These are phyloP conservation scores for Drosophila tani DNA, from an alignment of 1,140 invertebrate species.

Conservation along the genomic window DNA sequence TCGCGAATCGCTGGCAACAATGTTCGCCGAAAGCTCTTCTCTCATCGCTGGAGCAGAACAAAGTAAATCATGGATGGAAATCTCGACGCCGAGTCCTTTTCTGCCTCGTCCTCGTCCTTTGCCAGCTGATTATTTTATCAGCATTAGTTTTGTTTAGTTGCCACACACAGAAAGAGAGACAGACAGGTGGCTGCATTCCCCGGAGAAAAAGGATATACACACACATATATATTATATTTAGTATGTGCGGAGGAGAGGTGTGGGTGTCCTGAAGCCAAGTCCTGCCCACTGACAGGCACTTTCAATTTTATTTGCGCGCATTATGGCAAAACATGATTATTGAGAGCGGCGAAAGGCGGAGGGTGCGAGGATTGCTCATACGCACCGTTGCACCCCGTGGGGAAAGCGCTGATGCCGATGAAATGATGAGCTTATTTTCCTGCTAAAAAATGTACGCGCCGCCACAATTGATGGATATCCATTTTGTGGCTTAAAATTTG, in stretches of 20 bases:
- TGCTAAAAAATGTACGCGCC: not conserved
- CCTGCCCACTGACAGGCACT: slow-evolving; percentile 60
- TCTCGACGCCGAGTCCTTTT: slow-evolving; percentile 34
- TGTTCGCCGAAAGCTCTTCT: slow-evolving; percentile 44
- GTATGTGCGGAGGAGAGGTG: not conserved
- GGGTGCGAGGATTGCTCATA: slow-evolving; percentile 60
- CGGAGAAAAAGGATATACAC: slow-evolving; percentile 15
- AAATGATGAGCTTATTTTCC: slow-evolving; percentile 37
- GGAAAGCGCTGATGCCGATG: slow-evolving; percentile 21
- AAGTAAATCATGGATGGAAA: slow-evolving; percentile 63
- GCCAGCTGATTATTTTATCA: slow-evolving; percentile 69
- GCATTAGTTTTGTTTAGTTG: slow-evolving; percentile 67
- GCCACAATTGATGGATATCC: slow-evolving; percentile 30
- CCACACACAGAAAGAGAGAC: slow-evolving; percentile 4
- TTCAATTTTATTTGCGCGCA: slow-evolving; percentile 77
- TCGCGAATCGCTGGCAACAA: slow-evolving; percentile 43
- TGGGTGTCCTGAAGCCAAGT: not conserved
- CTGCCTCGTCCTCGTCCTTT: not conserved
- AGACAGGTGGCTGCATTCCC: slow-evolving; percentile 67
- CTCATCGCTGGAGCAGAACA: slow-evolving; percentile 53
- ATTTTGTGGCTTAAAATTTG: slow-evolving; percentile 4
- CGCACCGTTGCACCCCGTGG: slow-evolving; percentile 62
- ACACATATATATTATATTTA: not conserved
- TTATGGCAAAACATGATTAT: slow-evolving; percentile 69
- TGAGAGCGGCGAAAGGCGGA: slow-evolving; percentile 6